Evolutionary conservation across 2,888 invertebrate genomes (phyloP).

Genomic region (Neria commutata): DNA sequence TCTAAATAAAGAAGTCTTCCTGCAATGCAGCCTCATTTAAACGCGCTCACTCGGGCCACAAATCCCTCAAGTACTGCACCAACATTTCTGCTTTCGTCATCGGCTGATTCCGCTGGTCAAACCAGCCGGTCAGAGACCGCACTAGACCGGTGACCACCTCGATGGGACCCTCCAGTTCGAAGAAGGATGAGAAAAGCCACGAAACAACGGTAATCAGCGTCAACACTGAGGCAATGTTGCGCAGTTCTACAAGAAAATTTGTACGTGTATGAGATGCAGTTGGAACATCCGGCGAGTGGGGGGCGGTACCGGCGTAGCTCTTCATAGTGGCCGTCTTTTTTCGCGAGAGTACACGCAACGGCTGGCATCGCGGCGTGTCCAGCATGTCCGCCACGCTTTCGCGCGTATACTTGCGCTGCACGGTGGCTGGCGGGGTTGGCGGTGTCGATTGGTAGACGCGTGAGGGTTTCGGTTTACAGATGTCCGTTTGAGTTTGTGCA

Average conservation of each 20-base stretch:
- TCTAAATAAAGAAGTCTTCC: too few relatives aligned
- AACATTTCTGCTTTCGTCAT: slow-evolving; percentile 31
- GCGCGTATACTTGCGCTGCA: slow-evolving; percentile 7
- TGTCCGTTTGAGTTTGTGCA: slow-evolving; percentile 25
- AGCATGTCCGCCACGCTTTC: slow-evolving; percentile 21
- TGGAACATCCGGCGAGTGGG: too few relatives aligned
- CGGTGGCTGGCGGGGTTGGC: not conserved
- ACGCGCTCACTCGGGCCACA: slow-evolving; percentile 18
- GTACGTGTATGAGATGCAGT: too few relatives aligned
- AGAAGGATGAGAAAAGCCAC: slow-evolving; percentile 31
- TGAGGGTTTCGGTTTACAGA: not conserved
- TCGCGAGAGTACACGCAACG: slow-evolving; percentile 17
- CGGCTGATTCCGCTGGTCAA: slow-evolving; percentile 21
- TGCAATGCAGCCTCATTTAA: too few relatives aligned
- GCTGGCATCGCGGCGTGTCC: slow-evolving; percentile 16
- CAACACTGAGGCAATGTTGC: slow-evolving; percentile 25
- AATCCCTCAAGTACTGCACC: slow-evolving; percentile 24
- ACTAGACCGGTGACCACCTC: slow-evolving; percentile 15
- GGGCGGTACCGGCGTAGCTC: slow-evolving; percentile 31
- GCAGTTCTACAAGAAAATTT: slow-evolving; percentile 19
- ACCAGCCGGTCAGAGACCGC: slow-evolving; percentile 20
- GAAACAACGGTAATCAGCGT: slow-evolving; percentile 29
- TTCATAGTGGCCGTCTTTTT: slow-evolving; percentile 17
- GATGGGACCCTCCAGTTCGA: slow-evolving; percentile 28
- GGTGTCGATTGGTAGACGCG: slow-evolving; percentile 5